Evolutionary conservation across 2,888 invertebrate species (phyloP).

Genomic region (Imbricaverruca yamaguchii): DNA sequence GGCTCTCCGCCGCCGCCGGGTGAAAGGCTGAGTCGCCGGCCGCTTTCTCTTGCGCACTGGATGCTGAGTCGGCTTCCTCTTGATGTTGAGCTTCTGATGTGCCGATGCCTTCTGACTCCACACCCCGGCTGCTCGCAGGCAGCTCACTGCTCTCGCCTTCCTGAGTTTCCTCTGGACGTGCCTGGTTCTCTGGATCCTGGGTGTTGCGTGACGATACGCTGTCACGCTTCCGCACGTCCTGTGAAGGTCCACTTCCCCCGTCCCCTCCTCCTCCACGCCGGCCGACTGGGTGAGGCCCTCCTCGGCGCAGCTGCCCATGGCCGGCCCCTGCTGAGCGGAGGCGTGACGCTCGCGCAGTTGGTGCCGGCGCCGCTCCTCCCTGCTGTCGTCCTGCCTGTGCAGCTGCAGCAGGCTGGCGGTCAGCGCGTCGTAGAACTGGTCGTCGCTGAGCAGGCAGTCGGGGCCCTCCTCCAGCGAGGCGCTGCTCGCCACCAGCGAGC

Average conservation of each 20-base stretch:
- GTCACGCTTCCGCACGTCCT: neutral
- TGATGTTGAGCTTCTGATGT: neutral
- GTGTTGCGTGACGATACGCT: too few relatives aligned
- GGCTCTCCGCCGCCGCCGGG: neutral
- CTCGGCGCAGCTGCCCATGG: too few relatives aligned
- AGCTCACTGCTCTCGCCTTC: neutral
- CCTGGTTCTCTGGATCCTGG: neutral
- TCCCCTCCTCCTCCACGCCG: neutral
- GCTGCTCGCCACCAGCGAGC: neutral
- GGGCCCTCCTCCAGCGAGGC: conserved; percentile 76
- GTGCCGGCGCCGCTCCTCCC: conserved; percentile 43
- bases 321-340: neutral
- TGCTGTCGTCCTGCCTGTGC: conserved; percentile 77
- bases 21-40: neutral
- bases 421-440: conserved; percentile 99
- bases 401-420: conserved; percentile 94
- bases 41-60: neutral
- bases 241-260: too few relatives aligned
- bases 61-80: neutral
- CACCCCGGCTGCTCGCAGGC: neutral
- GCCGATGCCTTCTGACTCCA: too few relatives aligned
- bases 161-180: neutral
- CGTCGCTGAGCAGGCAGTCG: conserved; percentile 89
- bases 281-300: neutral
- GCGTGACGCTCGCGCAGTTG: too few relatives aligned